A percentile compares a stretch with the other conserved stretches of the same genome.
phyloP scores from a whole-genome alignment of 2,888 invertebrate species.

The Imbricaverruca yamaguchii region DNA sequence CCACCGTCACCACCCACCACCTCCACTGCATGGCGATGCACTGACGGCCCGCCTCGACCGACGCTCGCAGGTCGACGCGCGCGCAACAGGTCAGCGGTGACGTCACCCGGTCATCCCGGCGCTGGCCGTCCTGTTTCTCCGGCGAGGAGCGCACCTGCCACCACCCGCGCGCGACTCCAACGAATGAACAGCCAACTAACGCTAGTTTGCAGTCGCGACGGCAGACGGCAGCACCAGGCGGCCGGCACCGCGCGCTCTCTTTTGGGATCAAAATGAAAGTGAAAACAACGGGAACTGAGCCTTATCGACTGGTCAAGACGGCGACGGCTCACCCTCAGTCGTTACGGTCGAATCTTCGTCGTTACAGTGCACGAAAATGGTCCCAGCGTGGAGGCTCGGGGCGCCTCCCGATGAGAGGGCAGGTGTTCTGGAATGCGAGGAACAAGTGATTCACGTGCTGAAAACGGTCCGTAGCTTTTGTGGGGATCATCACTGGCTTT shows the following conservation, averaged over 20 bases:
- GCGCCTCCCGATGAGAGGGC: conserved; percentile 10
- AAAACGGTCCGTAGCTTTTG: neutral
- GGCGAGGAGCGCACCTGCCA: neutral
- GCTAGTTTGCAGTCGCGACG: neutral
- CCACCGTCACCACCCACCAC: neutral
- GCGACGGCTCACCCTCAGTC: neutral
- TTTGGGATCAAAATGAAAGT: conserved; percentile 6
- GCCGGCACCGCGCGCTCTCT: neutral
- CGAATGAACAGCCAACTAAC: neutral
- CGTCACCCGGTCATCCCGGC: no score
- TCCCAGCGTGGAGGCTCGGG: neutral
- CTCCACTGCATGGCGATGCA: neutral
- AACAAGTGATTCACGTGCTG: conserved; percentile 17
- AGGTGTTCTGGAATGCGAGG: conserved; percentile 12
- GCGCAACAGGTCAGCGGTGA: no score
- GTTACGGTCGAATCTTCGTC: neutral
- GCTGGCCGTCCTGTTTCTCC: no score
- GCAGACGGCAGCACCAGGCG: neutral
- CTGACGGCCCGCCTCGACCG: neutral
- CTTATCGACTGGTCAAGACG: conserved; percentile 11
- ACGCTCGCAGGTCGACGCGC: neutral
- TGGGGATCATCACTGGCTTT: neutral
- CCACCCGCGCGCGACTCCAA: neutral
- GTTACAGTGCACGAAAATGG: neutral
- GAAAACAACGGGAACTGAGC: neutral